Evolutionary conservation across 2,113 vertebrate genomes (phyloP).

Genomic region (Rhinopithecus roxellana): DNA sequence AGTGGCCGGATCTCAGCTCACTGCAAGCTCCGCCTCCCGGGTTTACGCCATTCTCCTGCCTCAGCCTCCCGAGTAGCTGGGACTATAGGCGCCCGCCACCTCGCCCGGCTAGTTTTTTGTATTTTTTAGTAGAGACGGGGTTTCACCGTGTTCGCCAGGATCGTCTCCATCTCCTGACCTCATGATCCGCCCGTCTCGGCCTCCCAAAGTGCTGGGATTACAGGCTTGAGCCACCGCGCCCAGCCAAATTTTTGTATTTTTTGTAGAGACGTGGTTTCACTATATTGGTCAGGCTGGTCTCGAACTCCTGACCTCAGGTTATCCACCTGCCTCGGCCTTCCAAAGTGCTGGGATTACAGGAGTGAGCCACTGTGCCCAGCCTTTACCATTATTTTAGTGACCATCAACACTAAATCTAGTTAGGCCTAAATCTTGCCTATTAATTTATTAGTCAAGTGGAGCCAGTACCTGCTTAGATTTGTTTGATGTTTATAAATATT

Average conservation of each 20-base stretch:
- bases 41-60: too few species aligned
- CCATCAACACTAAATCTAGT: not conserved
- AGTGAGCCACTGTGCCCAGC: not conserved
- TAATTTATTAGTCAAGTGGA: not conserved
- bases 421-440: not conserved
- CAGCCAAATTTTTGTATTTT: too few species aligned
- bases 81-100: too few species aligned
- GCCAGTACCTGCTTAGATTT: not conserved
- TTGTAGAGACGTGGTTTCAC: not conserved
- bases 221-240: too few species aligned
- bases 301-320: not conserved
- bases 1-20: too few species aligned
- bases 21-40: too few species aligned
- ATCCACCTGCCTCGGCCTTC: not conserved
- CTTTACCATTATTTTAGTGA: not conserved
- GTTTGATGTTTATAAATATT: conserved; percentile 11
- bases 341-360: not conserved
- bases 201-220: too few species aligned
- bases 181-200: too few species aligned
- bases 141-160: too few species aligned
- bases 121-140: not conserved
- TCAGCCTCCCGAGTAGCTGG: too few species aligned
- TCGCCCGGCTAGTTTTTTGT: too few species aligned
- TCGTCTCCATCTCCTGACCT: too few species aligned
- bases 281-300: not conserved